Conservation (phyloP, 2,113 vertebrate genomes). For the Mixornis gularis region DNA sequence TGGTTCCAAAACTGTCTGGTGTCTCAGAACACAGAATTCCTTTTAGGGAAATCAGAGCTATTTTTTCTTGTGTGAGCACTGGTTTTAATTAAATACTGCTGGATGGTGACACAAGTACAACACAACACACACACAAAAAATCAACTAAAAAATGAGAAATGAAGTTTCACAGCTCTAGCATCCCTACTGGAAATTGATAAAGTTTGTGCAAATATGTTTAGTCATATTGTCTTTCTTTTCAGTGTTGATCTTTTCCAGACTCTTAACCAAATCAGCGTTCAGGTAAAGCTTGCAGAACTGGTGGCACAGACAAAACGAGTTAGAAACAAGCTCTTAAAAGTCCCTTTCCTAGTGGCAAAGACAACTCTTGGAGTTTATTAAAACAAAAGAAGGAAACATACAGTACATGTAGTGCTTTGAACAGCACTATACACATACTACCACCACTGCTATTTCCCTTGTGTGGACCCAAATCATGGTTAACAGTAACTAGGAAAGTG, state of each 20-base stretch:
- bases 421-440: neutral
- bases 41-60: neutral
- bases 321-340: neutral
- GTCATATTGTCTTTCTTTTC: neutral
- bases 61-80: neutral
- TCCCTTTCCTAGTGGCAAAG: neutral
- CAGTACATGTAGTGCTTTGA: fast-evolving
- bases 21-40: neutral
- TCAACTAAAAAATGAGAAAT: neutral
- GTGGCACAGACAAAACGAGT: fast-evolving
- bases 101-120: neutral
- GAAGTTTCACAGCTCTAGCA: neutral
- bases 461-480: neutral
- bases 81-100: neutral
- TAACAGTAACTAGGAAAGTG: neutral
- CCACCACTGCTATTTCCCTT: neutral
- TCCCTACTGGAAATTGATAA: neutral
- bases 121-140: neutral
- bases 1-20: neutral
- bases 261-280: neutral
- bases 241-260: neutral
- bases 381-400: neutral
- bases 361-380: neutral
- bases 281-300: neutral
- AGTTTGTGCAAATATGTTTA: neutral